These are phyloP conservation scores for Hoplias malabaricus DNA, from an alignment of 2,113 vertebrate genomes.

Conservation along the genomic window DNA sequence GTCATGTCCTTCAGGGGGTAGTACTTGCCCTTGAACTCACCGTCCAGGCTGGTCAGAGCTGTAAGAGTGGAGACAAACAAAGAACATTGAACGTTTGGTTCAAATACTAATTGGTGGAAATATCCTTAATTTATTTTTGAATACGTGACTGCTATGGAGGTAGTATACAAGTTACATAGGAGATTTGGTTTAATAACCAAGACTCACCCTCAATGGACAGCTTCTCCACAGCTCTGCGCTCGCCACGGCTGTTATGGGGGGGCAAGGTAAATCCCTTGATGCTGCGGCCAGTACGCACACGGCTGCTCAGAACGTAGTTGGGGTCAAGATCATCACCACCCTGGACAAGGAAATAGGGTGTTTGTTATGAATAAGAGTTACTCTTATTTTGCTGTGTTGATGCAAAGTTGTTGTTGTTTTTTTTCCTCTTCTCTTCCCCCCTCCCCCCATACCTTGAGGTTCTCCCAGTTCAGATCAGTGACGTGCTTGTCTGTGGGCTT, in stretches of 20 bases:
- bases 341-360: conserved; percentile 56
- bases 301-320: conserved; percentile 88
- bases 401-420: no score
- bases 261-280: conserved; percentile 92
- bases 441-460: conserved; percentile 91
- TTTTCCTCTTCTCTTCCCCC: no score
- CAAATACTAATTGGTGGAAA: not conserved
- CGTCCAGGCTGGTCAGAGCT: conserved; percentile 86
- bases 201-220: conserved; percentile 82
- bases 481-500: conserved; percentile 91
- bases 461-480: conserved; percentile 91
- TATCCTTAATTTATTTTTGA: not conserved
- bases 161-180: no score
- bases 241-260: conserved; percentile 90
- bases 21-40: conserved; percentile 95
- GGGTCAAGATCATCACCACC: conserved; percentile 90
- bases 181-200: not conserved
- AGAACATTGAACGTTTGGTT: not conserved
- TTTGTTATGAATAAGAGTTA: not conserved
- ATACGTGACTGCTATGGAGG: not conserved
- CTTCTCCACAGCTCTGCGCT: conserved; percentile 85
- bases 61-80: not conserved
- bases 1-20: conserved; percentile 88
- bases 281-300: conserved; percentile 89
- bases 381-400: not conserved